These are phyloP conservation scores for Drosophila malerkotliana DNA, from an alignment of 1,140 invertebrate genomes.

Conservation along the genomic window DNA sequence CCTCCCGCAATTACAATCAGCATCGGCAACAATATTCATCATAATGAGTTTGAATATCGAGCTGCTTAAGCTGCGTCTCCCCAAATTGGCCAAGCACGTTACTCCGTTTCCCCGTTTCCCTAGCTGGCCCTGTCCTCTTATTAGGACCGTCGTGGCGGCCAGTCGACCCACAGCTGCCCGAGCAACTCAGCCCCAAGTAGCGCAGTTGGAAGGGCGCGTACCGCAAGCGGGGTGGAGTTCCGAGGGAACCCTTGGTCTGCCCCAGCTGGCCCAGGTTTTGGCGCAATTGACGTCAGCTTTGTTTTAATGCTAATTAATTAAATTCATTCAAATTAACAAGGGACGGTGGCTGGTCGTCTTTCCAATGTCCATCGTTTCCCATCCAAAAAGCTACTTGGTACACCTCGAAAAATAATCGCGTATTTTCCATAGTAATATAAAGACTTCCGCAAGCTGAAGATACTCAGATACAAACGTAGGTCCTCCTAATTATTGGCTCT, in stretches of 20 bases:
- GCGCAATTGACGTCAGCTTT: conserved; percentile 72
- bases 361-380: background rate
- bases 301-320: conserved; percentile 80
- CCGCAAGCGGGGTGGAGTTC: too few relatives aligned
- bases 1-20: conserved; percentile 34
- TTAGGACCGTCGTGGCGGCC: conserved; percentile 30
- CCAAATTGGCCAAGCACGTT: conserved; percentile 57
- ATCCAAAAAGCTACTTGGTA: background rate
- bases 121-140: conserved; percentile 53
- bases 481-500: background rate
- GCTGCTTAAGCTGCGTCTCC: conserved; percentile 49
- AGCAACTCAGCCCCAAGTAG: conserved; percentile 8
- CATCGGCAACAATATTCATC: conserved; percentile 61
- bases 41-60: conserved; percentile 71
- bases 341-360: conserved; percentile 30
- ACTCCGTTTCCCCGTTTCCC: background rate
- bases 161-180: conserved; percentile 22
- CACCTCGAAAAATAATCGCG: conserved; percentile 10
- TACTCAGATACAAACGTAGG: too few relatives aligned
- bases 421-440: background rate
- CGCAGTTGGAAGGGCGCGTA: background rate
- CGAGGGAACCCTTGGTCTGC: background rate
- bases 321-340: conserved; percentile 75
- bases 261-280: conserved; percentile 23
- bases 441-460: too few relatives aligned